These are phyloP conservation scores for Notiomystis cincta DNA, from an alignment of 2,113 vertebrate species.

Conservation along the genomic window DNA sequence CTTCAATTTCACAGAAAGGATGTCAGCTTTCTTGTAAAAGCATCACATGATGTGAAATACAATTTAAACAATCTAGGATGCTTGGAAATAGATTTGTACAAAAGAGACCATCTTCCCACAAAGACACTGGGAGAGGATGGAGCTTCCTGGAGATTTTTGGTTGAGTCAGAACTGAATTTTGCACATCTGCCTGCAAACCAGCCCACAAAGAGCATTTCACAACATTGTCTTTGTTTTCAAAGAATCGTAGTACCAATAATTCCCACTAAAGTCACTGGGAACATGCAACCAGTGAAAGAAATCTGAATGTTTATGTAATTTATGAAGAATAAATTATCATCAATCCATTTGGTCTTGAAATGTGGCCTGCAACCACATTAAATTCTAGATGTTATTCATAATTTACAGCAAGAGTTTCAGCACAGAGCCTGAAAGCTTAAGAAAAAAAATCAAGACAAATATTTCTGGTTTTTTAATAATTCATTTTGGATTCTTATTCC, in stretches of 20 bases:
- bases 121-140: not conserved
- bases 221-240: not conserved
- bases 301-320: not conserved
- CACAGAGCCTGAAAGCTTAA: not conserved
- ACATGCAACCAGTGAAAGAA: not conserved
- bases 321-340: not conserved
- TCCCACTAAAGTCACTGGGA: not conserved
- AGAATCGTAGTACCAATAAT: not conserved
- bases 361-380: not conserved
- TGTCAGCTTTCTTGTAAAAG: not conserved
- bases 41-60: not conserved
- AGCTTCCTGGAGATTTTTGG: not conserved
- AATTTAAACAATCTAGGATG: not conserved
- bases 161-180: not conserved
- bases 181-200: not conserved
- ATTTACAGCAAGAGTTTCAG: not conserved
- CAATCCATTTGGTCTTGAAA: not conserved
- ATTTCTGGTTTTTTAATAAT: not conserved
- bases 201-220: not conserved
- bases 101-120: not conserved
- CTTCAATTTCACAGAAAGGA: not conserved
- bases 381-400: not conserved
- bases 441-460: not conserved
- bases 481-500: slow-evolving; percentile 15
- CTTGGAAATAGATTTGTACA: not conserved